phyloP scores from a whole-genome alignment of 2,797 vertebrate genomes.

The Schizopygopsis pylzovi region DNA sequence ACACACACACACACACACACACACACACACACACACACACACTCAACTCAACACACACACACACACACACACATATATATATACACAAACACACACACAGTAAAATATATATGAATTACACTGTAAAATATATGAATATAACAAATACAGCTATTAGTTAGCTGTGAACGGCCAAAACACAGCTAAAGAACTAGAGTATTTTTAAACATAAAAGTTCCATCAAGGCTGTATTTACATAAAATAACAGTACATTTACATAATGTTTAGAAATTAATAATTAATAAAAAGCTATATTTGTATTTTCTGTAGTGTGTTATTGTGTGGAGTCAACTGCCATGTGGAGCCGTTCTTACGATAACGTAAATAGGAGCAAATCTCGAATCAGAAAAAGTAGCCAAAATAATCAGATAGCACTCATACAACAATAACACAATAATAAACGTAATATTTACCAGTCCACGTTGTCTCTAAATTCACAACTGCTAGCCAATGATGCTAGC shows the following conservation, averaged over 20 bases:
- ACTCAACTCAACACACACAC: neutral
- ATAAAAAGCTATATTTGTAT: neutral
- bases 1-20: neutral
- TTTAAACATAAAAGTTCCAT: neutral
- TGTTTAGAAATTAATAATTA: neutral
- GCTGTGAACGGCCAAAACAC: neutral
- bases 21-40: neutral
- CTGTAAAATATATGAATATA: neutral
- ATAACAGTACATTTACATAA: neutral
- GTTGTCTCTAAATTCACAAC: neutral
- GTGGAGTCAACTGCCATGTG: neutral
- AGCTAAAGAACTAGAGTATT: neutral
- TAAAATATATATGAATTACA: neutral
- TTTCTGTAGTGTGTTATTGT: neutral
- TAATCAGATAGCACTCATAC: neutral
- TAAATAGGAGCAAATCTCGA: neutral
- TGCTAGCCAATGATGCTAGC: constrained; percentile 23
- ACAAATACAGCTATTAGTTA: neutral
- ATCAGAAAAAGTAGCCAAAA: neutral
- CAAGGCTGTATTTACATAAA: neutral
- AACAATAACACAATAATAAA: neutral
- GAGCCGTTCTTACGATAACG: neutral
- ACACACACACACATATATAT: neutral
- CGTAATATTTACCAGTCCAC: constrained; percentile 35
- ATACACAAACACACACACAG: neutral